Conservation (phyloP, 2,888 invertebrate genomes). For the Brachypterus glaber region DNA sequence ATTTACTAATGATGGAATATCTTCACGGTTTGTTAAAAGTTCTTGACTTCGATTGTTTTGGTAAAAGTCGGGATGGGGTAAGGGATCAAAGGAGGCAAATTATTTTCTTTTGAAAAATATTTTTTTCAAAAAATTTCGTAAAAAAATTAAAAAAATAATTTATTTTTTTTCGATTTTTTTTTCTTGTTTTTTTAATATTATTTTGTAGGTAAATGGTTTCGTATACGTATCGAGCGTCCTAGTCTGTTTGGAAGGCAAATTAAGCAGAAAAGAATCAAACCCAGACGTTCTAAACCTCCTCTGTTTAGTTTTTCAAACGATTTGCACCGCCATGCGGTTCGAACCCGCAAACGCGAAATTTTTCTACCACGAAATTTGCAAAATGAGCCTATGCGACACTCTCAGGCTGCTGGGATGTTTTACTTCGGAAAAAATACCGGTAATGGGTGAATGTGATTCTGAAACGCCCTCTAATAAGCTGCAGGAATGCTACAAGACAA, state of each 20-base stretch:
- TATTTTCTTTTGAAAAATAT: too few species aligned
- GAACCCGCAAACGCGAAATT: conserved; percentile 99
- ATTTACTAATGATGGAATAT: too few species aligned
- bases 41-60: too few species aligned
- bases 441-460: conserved; percentile 30
- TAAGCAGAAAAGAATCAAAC: conserved; percentile 44
- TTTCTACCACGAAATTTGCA: conserved; percentile 95
- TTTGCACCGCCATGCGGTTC: conserved; percentile 96
- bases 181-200: conserved; percentile 3
- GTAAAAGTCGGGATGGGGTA: too few species aligned
- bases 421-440: conserved; percentile 30
- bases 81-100: too few species aligned
- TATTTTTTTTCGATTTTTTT: conserved; percentile 5
- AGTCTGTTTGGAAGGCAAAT: conserved; percentile 79
- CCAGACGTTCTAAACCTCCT: conserved; percentile 66
- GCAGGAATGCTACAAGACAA: conserved; percentile 52
- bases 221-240: conserved; percentile 94
- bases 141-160: too few species aligned
- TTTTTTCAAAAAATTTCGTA: too few species aligned
- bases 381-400: conserved; percentile 88
- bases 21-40: too few species aligned
- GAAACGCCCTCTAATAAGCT: conserved; percentile 24
- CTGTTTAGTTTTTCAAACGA: conserved; percentile 85
- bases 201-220: conserved; percentile 75
- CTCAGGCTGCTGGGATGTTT: conserved; percentile 90